These are phyloP conservation scores for Stenolophus ochropezus DNA, from an alignment of 2,888 invertebrate genomes.

Conservation along the genomic window DNA sequence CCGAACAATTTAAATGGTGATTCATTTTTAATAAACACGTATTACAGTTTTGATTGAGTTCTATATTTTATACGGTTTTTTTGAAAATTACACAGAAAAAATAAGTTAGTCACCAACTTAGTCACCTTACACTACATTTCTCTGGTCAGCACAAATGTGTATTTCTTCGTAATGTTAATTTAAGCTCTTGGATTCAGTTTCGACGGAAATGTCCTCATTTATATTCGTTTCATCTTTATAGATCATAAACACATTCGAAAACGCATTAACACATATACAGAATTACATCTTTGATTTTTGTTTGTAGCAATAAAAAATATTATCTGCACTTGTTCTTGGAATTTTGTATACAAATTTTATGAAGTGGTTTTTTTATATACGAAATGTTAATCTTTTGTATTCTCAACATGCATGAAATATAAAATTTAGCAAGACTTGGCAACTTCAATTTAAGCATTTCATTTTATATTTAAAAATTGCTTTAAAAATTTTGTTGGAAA, in stretches of 20 bases:
- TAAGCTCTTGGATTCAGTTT: background rate
- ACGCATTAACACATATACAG: background rate
- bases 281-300: background rate
- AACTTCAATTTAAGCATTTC: no score
- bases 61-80: background rate
- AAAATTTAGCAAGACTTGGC: no score
- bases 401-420: no score
- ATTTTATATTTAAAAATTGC: no score
- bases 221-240: background rate
- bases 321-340: no score
- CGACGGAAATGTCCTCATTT: background rate
- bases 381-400: no score
- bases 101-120: background rate
- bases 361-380: no score
- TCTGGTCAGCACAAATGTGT: background rate
- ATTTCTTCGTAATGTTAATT: background rate
- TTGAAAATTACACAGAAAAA: background rate
- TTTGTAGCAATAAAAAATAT: background rate
- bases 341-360: no score
- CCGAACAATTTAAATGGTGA: background rate
- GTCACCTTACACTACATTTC: background rate
- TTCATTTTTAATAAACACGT: background rate
- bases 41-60: background rate
- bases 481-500: no score
- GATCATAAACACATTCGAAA: background rate